phyloP scores from a whole-genome alignment of 2,797 vertebrate species.

The Onychomys torridus region DNA sequence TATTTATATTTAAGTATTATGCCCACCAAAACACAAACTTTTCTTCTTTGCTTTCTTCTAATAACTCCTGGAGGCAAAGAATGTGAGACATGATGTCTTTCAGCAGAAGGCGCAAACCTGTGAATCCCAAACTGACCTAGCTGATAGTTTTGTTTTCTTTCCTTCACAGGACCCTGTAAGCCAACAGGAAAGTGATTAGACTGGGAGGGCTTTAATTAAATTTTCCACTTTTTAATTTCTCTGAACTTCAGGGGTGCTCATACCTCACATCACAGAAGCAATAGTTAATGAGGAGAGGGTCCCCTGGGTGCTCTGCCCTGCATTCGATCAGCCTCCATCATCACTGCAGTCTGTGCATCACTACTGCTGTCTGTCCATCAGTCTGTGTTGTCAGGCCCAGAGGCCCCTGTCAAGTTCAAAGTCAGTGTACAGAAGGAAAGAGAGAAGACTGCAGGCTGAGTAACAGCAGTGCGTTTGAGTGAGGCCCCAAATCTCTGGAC shows the following conservation, averaged over 20 bases:
- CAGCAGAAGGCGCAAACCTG: conserved; percentile 68
- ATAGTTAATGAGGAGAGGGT: conserved; percentile 58
- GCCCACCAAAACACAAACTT: neutral
- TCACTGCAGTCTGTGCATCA: neutral
- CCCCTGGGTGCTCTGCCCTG: neutral
- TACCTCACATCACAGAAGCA: conserved; percentile 53
- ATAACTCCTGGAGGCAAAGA: neutral
- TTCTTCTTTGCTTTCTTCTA: neutral
- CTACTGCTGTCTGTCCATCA: neutral
- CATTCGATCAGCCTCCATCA: neutral
- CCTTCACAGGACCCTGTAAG: conserved; percentile 65
- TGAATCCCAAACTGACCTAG: conserved; percentile 67
- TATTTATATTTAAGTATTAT: neutral
- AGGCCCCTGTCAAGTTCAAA: neutral
- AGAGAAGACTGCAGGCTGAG: neutral
- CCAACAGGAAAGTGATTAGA: conserved; percentile 83
- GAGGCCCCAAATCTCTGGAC: neutral
- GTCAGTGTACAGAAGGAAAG: neutral
- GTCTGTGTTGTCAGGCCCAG: neutral
- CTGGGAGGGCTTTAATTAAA: conserved; percentile 85
- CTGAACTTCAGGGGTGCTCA: conserved; percentile 85
- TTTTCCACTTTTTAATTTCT: conserved; percentile 84
- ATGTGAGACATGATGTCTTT: conserved; percentile 30
- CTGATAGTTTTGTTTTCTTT: conserved; percentile 72
- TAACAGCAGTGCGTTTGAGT: neutral